Evolutionary conservation across 2,888 invertebrate species (phyloP).

Genomic region (Platycheirus albimanus): DNA sequence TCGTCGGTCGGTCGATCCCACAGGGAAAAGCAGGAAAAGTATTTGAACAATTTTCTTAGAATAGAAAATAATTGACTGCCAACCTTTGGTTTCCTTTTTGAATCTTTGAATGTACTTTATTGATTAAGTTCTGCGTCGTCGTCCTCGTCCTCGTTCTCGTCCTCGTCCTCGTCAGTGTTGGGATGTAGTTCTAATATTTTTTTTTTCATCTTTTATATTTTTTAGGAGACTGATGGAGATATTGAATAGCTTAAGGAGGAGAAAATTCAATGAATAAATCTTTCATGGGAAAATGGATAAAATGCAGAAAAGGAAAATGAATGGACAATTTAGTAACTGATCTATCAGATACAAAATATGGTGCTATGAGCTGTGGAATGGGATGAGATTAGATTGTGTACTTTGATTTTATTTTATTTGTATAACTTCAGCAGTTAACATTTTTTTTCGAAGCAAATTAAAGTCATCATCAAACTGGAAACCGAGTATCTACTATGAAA

Average conservation of each 20-base stretch:
- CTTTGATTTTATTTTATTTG: too few species aligned
- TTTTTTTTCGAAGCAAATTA: too few species aligned
- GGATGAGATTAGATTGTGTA: too few species aligned
- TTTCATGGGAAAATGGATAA: neutral
- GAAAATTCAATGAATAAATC: conserved; percentile 21
- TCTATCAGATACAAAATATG: neutral
- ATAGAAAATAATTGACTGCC: conserved; percentile 49
- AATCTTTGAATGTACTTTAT: conserved; percentile 29
- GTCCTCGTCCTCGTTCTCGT: neutral
- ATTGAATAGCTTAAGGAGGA: neutral
- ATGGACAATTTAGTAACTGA: conserved; percentile 9
- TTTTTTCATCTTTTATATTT: neutral
- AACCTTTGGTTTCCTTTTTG: conserved; percentile 26
- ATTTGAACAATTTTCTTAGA: conserved; percentile 31
- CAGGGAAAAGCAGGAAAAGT: conserved; percentile 13
- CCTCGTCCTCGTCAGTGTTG: neutral
- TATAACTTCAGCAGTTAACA: too few species aligned
- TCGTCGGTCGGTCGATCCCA: neutral
- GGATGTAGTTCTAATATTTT: neutral
- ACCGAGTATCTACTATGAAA: too few species aligned
- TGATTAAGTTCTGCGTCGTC: conserved; percentile 23
- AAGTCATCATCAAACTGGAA: too few species aligned
- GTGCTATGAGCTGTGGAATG: neutral
- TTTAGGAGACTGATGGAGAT: neutral
- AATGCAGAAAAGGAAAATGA: neutral